phyloP scores from a whole-genome alignment of 1,140 invertebrate species.

The Pollicipes pollicipes region DNA sequence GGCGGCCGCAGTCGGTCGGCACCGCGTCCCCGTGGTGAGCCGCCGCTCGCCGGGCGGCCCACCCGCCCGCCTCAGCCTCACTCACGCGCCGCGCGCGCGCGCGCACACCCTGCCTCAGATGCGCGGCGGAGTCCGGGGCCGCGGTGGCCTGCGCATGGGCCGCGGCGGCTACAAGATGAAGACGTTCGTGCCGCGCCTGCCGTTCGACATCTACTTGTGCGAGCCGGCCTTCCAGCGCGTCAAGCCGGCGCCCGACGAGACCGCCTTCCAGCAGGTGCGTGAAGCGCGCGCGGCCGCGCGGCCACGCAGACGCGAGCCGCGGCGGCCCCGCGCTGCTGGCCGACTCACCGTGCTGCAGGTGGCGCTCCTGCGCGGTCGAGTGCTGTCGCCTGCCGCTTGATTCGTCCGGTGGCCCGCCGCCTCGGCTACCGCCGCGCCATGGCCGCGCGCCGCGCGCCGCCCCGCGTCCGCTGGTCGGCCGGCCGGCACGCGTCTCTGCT shows the following conservation, averaged over 20 bases:
- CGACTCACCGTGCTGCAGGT: conserved; percentile 5
- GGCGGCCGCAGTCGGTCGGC: neutral
- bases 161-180: conserved; percentile 30
- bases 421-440: neutral
- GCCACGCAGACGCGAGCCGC: too few species aligned
- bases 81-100: neutral
- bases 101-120: conserved; percentile 10
- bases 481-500: too few species aligned
- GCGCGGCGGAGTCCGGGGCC: conserved; percentile 22
- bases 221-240: conserved; percentile 73
- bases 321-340: neutral
- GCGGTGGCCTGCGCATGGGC: conserved; percentile 21
- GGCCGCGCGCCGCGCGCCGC: neutral
- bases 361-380: too few species aligned
- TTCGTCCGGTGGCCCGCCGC: too few species aligned
- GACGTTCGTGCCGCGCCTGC: conserved; percentile 61
- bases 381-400: too few species aligned
- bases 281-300: conserved; percentile 5
- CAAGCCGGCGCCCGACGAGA: conserved; percentile 60
- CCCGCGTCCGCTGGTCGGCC: neutral
- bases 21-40: neutral
- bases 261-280: conserved; percentile 55
- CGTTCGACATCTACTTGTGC: conserved; percentile 74
- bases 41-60: too few species aligned
- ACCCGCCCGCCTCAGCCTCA: neutral